Base-by-base conservation (phyloP, 2,797 vertebrate genomes). In the Acanthiza pusilla region DNA sequence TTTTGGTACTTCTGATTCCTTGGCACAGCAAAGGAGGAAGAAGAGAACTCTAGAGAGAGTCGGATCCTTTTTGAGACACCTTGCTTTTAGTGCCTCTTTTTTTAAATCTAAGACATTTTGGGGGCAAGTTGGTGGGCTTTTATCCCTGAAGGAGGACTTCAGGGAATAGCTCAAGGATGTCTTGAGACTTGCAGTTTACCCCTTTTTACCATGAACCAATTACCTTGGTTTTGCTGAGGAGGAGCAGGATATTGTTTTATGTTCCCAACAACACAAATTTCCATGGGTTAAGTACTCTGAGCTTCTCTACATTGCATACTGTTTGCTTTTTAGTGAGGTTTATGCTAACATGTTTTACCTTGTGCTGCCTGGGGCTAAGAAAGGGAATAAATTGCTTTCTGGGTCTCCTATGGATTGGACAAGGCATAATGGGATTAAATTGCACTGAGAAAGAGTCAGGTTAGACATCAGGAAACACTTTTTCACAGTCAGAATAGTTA, bases 391-490 rank as follows among this genome's bases (percentile, higher is more conserved):
- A 89, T 94, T 93, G 34, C 38, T 90, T 94, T 94, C 81, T 91
- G 36, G 12, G 26, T 94, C 93, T 93, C 80, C 57, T 86, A 18
- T 90, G 85, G 54, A 29, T 96, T 92, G 92, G 58, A 89, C 47
- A 77, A 96, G 57, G 85, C 40, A 5, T 80, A 87, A 89, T 72
- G 71, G 88, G 38, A 91, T 95, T 93, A 95, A 95, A 92, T 87
- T 95, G 45, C 77, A 40, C 45, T n/a, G 50, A 95, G 51, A 85
- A 82, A 47, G 61, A 93, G 22, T 91, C 71, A 87, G 57, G 75
- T 87, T 93, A 95, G 92, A 92, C 89, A 91, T 92, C 82, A 95
- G 94, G 92, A 97, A 96, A 91, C 50, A 80, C 71, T 93, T 95
- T 91, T 94, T 94, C 57, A 63, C 63, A 80, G 53, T 91, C 71